Evolutionary conservation across 2,888 invertebrate species (phyloP), one percentile per base, ranked within the genome.

Genomic region (Lathronympha strigana): DNA sequence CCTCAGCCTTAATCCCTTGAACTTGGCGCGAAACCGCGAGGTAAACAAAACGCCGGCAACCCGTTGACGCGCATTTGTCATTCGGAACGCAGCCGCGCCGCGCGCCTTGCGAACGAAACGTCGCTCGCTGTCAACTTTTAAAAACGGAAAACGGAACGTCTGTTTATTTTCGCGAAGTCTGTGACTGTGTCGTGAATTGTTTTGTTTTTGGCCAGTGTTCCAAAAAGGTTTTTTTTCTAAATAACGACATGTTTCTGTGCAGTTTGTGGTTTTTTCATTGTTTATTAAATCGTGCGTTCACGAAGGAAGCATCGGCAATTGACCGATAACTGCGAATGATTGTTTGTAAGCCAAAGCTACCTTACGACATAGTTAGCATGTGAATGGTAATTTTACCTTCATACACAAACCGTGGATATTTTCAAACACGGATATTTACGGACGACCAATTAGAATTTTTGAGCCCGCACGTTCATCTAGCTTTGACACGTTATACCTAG

Each of bases 61-160:
- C 76, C 75, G 75, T 75, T 82, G 85, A 84, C 84, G 86, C 85
- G 83, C 90, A 88, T 91, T 91, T 91, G 90, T 90, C 90, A 90
- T 87, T 90, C 81, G 79, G 83, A 82, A 83, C 80, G 84, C 80
- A 78, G 81, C 76, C 83, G 79, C 79, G 78, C 77, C 78, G 80
- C 81, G 83, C 81, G 77, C 80, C 77, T 80, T 77, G 77, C 75
- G 80, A 84, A 82, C 79, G 79, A 74, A 70, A 73, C 73, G 74
- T 72, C 72, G 73, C 72, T 72, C 72, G 73, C 72, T 81, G 76
- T 75, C 71, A 76, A 73, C 68, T 21, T 61, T 67, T 71, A 73
- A 78, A 77, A 75, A 69, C 72, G 73, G 73, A 78, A 77, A 75
- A 69, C 72, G 73, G 72, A 72, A 69, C 36, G 36, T 15, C 28